Base-by-base conservation (phyloP, 2,888 invertebrate species). In the Morpho achilles region DNA sequence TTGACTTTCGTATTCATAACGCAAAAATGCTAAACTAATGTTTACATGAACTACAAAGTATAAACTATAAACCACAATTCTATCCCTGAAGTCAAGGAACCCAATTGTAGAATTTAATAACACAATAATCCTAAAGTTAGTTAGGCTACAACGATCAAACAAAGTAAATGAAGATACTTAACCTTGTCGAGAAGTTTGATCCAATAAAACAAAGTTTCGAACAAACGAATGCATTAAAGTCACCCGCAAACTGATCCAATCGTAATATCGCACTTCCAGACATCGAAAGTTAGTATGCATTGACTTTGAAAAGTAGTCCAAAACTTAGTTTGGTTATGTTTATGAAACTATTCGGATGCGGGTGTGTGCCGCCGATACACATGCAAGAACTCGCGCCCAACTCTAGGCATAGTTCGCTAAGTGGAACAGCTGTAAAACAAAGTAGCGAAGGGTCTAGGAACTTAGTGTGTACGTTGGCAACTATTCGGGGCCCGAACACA, bases 281-380 rank as follows among this genome's bases (percentile, higher is more conserved):
- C 89, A 87, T 87, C 85, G 84, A 86, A 89, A 90, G 89, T 90
- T 89, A 88, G 88, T 87, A 90, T 90, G 89, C 89, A 88, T 90
- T 90, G 89, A 90, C 89, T 90, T 90, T 90, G 89, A 89, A 90
- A 89, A 89, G 89, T 90, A 82, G 89, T 87, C 89, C 88, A 85
- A 88, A 90, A 90, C 89, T 89, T 86, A 89, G 88, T 90, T 88
- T 81, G 86, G 89, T 87, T 89, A 89, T 90, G 89, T 90, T 89
- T 90, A 90, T 90, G 89, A 87, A 90, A 90, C 89, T 90, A 90
- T 90, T 89, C 87, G 81, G 87, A 80, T 85, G 84, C 84, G 84
- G 80, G 86, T 82, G 86, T 87, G 87, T 86, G 87, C 86, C 82
- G 80, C 83, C 88, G 82, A 88, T 88, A 89, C 87, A 89, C 86